Evolutionary conservation across 2,888 invertebrate species (phyloP).

Genomic region (Actias luna): DNA sequence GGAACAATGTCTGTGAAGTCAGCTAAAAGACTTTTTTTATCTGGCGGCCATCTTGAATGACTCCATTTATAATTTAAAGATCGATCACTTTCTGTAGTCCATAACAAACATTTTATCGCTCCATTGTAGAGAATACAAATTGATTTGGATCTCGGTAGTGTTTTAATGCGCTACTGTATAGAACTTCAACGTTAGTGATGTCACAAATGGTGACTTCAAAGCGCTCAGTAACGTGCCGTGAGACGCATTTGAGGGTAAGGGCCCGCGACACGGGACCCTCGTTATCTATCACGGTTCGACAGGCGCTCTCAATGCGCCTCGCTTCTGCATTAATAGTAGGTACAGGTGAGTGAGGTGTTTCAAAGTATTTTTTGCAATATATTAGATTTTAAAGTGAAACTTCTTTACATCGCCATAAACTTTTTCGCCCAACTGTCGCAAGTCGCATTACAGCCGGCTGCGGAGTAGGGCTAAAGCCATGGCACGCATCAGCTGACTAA

Average conservation of each 20-base stretch:
- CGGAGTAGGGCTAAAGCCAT: too few species aligned
- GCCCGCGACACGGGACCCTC: constrained; percentile 34
- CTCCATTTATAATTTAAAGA: not conserved
- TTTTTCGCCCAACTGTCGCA: too few species aligned
- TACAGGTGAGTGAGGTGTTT: constrained; percentile 23
- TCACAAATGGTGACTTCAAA: constrained; percentile 24
- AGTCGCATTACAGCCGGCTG: too few species aligned
- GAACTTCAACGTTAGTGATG: not conserved
- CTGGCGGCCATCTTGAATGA: not conserved
- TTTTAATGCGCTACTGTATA: not conserved
- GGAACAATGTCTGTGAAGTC: too few species aligned
- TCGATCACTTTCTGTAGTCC: not conserved
- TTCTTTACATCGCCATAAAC: too few species aligned
- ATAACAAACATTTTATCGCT: not conserved
- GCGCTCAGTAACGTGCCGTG: constrained; percentile 9
- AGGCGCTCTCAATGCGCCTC: constrained; percentile 36
- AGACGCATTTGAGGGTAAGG: constrained; percentile 22
- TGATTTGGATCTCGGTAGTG: not conserved
- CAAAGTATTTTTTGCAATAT: not conserved
- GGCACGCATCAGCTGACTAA: too few species aligned
- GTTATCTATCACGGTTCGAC: constrained; percentile 55
- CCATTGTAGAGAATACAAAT: not conserved
- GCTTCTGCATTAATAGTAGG: constrained; percentile 42
- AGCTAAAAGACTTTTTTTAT: too few species aligned
- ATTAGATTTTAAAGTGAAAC: too few species aligned